Conservation (phyloP, 2,113 vertebrate species). For the Larimichthys polyactis region DNA sequence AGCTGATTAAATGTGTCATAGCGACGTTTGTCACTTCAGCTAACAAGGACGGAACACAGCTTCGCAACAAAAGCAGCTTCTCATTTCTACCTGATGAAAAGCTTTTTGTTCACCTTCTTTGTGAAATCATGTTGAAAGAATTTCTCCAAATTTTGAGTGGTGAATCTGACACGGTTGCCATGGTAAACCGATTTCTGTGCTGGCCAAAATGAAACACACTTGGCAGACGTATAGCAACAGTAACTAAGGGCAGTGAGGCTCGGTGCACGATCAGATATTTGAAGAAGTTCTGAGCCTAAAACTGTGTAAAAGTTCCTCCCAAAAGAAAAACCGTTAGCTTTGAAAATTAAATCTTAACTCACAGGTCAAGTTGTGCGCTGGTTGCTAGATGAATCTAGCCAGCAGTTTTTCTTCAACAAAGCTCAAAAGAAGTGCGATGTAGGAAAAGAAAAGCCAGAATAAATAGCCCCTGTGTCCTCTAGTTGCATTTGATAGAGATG, state of each 20-base stretch:
- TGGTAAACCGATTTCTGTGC: background rate
- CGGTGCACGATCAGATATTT: background rate
- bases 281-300: background rate
- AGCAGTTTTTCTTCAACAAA: too few species aligned
- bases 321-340: background rate
- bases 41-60: background rate
- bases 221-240: background rate
- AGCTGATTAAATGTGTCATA: background rate
- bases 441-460: background rate
- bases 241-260: background rate
- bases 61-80: background rate
- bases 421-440: too few species aligned
- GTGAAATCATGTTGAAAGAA: background rate
- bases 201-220: background rate
- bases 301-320: background rate
- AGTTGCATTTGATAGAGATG: constrained; percentile 36
- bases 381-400: background rate
- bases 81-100: background rate
- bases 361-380: background rate
- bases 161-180: background rate
- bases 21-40: background rate
- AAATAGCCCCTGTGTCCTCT: background rate
- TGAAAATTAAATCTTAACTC: background rate
- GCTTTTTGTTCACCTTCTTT: background rate
- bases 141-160: background rate